Base-by-base conservation (phyloP, 2,113 vertebrate species). In the Brienomyrus brachyistius region DNA sequence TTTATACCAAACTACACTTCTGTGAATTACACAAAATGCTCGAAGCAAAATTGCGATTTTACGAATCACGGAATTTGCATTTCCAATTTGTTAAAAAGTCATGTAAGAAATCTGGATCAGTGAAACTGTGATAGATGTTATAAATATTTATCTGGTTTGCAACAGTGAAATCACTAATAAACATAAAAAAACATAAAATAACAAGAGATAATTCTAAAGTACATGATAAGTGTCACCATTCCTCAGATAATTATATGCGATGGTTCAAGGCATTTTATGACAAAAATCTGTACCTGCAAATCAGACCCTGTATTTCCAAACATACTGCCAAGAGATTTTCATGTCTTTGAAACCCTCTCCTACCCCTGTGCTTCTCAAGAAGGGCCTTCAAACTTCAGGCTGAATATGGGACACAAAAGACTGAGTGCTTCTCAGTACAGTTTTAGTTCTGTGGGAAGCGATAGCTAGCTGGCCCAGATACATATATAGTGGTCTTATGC, bases 401-500 rank as follows among this genome's bases (percentile, higher is more conserved):
- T 35, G n/a, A 54, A n/a, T 35, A 9, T 87, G 85, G 9, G 51
- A 54, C 48, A 54, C 51, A 45, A 48, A 70, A 74, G 70, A 6
- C 70, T 47, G 54, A 56, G 56, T 62, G 56, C 27, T 45, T 35
- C 70, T 89, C 23, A 52, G 13, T n/a, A 1, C 40, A 19, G 21
- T 48, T 54, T 62, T 11, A 50, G 43, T 23, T 23, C 80, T 48
- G 52, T 17, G 50, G 66, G 45, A 83, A 21, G 31, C 21, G 31
- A 59, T 43, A 15, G 74, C 23, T 59, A 8, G 43, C 23, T 84
- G 52, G 88, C 77, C 77, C 48, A 83, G 45, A 89, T 56, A n/a
- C 88, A 56, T 83, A 83, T 50, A 84, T 89, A 45, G 80, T 59
- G 89, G 80, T 23, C 80, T 48, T 40, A 1, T 89, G 23, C 52